These are phyloP conservation scores for Upupa epops DNA, from an alignment of 2,113 vertebrate species.

Conservation along the genomic window DNA sequence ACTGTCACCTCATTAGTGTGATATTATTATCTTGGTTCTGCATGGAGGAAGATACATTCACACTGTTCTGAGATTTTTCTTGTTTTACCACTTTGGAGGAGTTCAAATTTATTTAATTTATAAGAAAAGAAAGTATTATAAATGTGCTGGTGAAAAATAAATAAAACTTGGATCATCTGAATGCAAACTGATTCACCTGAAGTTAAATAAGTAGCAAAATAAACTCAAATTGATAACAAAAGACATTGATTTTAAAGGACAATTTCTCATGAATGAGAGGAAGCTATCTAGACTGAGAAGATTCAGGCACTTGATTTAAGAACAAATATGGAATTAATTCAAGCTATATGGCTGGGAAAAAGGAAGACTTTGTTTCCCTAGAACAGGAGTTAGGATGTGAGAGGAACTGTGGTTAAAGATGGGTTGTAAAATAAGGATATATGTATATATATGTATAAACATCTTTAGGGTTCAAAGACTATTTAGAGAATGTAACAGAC, in stretches of 20 bases:
- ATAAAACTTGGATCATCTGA: not conserved
- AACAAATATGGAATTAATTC: not conserved
- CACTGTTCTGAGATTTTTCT: not conserved
- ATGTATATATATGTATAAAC: not conserved
- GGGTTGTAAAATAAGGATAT: not conserved
- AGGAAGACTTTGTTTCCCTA: not conserved
- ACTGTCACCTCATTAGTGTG: not conserved
- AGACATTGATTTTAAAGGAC: not conserved
- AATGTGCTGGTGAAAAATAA: not conserved
- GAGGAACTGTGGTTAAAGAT: not conserved
- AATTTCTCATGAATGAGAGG: not conserved
- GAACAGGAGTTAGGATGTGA: rapidly evolving
- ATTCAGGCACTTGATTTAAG: not conserved
- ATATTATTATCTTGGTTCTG: not conserved
- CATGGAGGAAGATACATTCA: not conserved
- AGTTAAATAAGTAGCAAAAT: not conserved
- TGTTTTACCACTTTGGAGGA: not conserved
- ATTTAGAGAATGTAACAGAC: not conserved
- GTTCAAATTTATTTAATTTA: not conserved
- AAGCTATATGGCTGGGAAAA: not conserved
- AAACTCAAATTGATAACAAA: not conserved
- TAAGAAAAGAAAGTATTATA: not conserved
- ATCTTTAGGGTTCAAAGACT: not conserved
- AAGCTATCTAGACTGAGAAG: not conserved
- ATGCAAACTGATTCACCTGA: not conserved